These are phyloP conservation scores for Hippocampus zosterae DNA, from an alignment of 2,113 vertebrate species.

Conservation along the genomic window DNA sequence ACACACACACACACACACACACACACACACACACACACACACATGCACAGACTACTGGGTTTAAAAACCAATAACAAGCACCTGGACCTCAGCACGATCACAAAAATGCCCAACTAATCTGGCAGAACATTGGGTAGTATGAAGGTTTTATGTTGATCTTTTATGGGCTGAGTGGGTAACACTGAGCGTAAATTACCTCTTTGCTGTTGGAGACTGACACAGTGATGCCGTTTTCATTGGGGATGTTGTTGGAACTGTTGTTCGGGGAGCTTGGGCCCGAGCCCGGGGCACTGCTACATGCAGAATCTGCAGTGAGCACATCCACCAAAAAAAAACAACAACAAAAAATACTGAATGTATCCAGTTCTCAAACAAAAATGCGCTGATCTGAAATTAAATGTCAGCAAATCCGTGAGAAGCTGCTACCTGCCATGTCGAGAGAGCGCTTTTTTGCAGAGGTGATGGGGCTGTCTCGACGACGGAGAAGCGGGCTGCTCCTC, in stretches of 20 bases:
- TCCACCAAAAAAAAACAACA: background rate
- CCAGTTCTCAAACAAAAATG: background rate
- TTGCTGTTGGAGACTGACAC: constrained; percentile 75
- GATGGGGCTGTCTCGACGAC: constrained; percentile 84
- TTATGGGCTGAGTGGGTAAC: background rate
- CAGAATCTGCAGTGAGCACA: constrained; percentile 75
- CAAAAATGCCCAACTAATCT: constrained; percentile 19
- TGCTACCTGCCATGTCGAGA: constrained; percentile 81
- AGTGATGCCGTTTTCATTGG: constrained; percentile 82
- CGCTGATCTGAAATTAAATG: background rate
- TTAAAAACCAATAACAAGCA: constrained; percentile 20
- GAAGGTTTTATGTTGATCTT: background rate
- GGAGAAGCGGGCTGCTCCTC: constrained; percentile 87
- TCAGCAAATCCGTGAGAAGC: background rate
- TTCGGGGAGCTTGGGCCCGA: constrained; percentile 95
- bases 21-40: background rate
- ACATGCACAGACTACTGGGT: constrained; percentile 8
- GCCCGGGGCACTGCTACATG: constrained; percentile 91
- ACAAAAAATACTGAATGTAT: constrained; percentile 8
- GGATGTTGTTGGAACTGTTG: constrained; percentile 91
- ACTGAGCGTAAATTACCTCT: constrained; percentile 71
- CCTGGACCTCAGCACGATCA: constrained; percentile 13
- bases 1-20: background rate
- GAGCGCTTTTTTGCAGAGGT: constrained; percentile 88
- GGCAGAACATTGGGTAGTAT: background rate